Base-by-base conservation (phyloP, 35 echinoderm and acorn worm genomes). In the Ophiothrix spiculata region DNA sequence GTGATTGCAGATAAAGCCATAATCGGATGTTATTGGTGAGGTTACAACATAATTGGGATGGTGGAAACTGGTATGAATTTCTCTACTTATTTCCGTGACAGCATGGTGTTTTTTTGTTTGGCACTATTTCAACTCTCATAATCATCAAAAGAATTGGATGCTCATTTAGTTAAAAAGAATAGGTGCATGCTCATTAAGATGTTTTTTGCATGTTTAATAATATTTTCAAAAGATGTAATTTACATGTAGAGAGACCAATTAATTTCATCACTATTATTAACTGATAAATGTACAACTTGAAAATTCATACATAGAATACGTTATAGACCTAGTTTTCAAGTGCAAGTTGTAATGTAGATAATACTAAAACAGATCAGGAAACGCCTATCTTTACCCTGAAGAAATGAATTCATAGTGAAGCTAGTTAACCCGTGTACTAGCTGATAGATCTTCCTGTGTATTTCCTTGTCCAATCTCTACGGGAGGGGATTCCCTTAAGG, bases 391-490 rank as follows among this genome's bases (percentile, higher is more conserved):
- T 15, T 69, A 10, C 60, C 60, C 60, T 69, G 2, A 69, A 69
- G 60, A 28, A 69, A 69, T 69, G 8, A 69, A 69, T 69, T 69
- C 60, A 6, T 15, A 69, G 25, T 28, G 60, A 12, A 69, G 60
- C 60, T n/a, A 25, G 60, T 69, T 69, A 69, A 69, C 60, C 60
- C 60, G 23, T 69, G 60, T 69, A 69, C 60, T 69, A 69, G 60
- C 60, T 69, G 3, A 28, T 69, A 69, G 60, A 69, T 69, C 60
- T 69, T 69, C 60, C 60, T 69, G 60, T 69, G 60, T 69, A 69
- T 69, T 69, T 69, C 60, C 60, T 69, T 69, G 60, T 69, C 60
- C 60, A 69, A 69, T 69, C 60, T 69, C 60, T 25, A 25, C 60
- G 60, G 60, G 3, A 69, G 25, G 60, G 60, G 60, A 69, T 69